A percentile compares a stretch with the other conserved stretches of the same genome.
These are phyloP conservation scores for Cactoblastis cactorum DNA, from an alignment of 2,888 invertebrate species.

Conservation along the genomic window DNA sequence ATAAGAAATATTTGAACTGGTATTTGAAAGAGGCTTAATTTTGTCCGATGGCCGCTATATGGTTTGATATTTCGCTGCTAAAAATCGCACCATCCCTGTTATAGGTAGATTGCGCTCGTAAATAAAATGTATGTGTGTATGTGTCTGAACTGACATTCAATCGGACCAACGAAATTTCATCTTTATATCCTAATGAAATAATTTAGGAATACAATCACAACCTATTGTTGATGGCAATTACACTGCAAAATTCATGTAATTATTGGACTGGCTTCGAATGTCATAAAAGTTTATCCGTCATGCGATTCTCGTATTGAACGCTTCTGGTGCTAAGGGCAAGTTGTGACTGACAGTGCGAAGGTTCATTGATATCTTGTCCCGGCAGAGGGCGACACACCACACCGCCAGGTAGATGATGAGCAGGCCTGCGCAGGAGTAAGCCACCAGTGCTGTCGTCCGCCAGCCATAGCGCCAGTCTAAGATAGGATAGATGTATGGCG, in stretches of 20 bases:
- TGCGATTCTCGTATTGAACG: conserved; percentile 28
- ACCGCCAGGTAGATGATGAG: conserved; percentile 44
- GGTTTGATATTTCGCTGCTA: no score
- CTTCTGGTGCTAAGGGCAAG: conserved; percentile 43
- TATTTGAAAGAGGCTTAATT: no score
- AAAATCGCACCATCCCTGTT: no score
- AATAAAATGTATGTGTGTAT: neutral
- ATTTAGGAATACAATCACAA: neutral
- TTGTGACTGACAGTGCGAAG: conserved; percentile 51
- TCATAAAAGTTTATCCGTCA: neutral
- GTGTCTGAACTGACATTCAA: neutral
- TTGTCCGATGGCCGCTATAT: no score
- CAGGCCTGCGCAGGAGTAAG: conserved; percentile 39
- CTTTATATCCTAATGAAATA: no score
- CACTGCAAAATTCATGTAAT: neutral
- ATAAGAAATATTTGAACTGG: no score
- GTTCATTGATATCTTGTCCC: conserved; percentile 47
- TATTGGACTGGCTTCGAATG: neutral
- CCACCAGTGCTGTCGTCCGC: conserved; percentile 72
- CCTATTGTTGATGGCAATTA: neutral
- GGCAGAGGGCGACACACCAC: conserved; percentile 43
- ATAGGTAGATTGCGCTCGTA: no score
- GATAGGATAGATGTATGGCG: conserved; percentile 85
- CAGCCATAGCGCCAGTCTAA: conserved; percentile 86
- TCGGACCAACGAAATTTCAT: neutral